phyloP scores from a whole-genome alignment of 1,140 invertebrate genomes.

The Bombus fervidus region DNA sequence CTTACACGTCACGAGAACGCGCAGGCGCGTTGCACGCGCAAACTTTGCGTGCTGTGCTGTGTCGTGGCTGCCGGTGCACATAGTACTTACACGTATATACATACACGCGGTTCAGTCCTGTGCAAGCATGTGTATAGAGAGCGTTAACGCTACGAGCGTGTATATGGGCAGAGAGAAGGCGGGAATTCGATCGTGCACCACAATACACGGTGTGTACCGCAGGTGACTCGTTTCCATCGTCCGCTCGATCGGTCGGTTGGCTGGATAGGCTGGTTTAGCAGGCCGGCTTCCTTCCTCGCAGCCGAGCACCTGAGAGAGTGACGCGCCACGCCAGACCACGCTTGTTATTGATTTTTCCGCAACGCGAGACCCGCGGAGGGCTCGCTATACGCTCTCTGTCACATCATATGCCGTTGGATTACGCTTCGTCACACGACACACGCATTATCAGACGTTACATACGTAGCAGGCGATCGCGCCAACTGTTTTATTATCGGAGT shows the following conservation, averaged over 20 bases:
- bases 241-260: slow-evolving; percentile 64
- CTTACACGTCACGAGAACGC: slow-evolving; percentile 53
- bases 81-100: background rate
- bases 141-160: background rate
- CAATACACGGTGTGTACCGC: slow-evolving; percentile 53
- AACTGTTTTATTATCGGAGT: slow-evolving; percentile 22
- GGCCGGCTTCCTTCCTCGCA: slow-evolving; percentile 60
- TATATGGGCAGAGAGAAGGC: slow-evolving; percentile 53
- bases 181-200: slow-evolving; percentile 72
- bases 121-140: slow-evolving; percentile 3
- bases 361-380: slow-evolving; percentile 68
- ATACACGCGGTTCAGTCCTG: background rate
- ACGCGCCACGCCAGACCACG: slow-evolving; percentile 78
- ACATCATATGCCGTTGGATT: slow-evolving; percentile 77
- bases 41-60: slow-evolving; percentile 36
- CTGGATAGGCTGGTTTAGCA: slow-evolving; percentile 29
- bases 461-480: background rate
- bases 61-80: background rate
- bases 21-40: slow-evolving; percentile 44
- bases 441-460: slow-evolving; percentile 6
- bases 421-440: slow-evolving; percentile 60
- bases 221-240: slow-evolving; percentile 69
- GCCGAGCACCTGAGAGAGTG: slow-evolving; percentile 75
- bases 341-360: slow-evolving; percentile 82
- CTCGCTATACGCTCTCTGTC: slow-evolving; percentile 67